phyloP scores from a whole-genome alignment of 2,113 vertebrate genomes.

The Corynorhinus townsendii region DNA sequence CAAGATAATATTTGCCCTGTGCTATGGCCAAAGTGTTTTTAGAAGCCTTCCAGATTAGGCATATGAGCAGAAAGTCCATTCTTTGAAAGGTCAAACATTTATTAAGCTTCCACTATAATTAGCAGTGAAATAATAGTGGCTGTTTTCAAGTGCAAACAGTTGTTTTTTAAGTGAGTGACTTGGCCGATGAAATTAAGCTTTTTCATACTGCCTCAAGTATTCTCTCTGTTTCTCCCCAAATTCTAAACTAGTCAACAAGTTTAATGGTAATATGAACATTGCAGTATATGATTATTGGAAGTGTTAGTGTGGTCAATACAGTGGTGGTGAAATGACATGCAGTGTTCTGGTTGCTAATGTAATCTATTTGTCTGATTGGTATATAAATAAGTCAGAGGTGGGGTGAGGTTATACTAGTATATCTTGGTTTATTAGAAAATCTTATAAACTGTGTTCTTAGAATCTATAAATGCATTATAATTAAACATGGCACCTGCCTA shows the following conservation, averaged over 20 bases:
- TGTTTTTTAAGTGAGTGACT: slow-evolving; percentile 44
- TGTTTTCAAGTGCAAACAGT: slow-evolving; percentile 25
- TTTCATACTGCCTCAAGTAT: background rate
- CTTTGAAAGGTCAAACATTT: slow-evolving; percentile 47
- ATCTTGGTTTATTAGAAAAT: slow-evolving; percentile 6
- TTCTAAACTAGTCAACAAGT: background rate
- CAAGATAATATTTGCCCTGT: slow-evolving; percentile 42
- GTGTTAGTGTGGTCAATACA: background rate
- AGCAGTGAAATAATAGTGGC: background rate
- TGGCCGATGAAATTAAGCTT: slow-evolving; percentile 2
- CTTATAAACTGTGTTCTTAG: background rate
- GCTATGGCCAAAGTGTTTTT: slow-evolving; percentile 33
- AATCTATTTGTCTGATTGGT: background rate
- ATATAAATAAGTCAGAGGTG: background rate
- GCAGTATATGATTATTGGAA: background rate
- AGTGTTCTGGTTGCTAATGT: background rate
- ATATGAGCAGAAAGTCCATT: background rate
- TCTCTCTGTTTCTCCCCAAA: slow-evolving; percentile 23
- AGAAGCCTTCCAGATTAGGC: slow-evolving; percentile 28
- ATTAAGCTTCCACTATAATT: slow-evolving; percentile 30
- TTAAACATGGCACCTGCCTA: background rate
- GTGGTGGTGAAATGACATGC: background rate
- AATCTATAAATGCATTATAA: background rate
- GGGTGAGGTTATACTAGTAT: background rate
- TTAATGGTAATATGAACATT: background rate